Evolutionary conservation across 1,140 invertebrate species (phyloP).

Genomic region (Drepana arcuata): DNA sequence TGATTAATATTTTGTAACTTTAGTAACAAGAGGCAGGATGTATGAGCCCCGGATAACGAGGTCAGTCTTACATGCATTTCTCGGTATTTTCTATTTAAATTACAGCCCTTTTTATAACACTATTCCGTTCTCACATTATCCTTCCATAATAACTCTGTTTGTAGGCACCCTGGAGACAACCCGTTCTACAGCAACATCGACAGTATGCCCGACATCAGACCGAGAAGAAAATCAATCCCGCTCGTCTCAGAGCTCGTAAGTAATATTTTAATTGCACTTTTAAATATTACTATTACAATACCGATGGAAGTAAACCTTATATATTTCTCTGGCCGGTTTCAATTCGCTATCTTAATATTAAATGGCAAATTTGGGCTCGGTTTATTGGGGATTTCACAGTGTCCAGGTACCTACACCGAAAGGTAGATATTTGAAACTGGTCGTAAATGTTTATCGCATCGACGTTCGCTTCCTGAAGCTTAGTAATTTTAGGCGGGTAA

Average conservation of each 20-base stretch:
- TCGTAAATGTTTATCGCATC: conserved; percentile 61
- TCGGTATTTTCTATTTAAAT: no score
- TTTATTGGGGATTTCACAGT: background rate
- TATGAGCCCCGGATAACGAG: no score
- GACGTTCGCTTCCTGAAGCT: conserved; percentile 64
- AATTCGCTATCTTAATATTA: conserved; percentile 39
- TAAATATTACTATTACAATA: conserved; percentile 22
- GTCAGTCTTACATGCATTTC: no score
- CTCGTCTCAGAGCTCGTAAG: conserved; percentile 99
- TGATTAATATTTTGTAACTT: no score
- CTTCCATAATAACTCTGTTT: conserved; percentile 13
- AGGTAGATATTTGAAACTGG: conserved; percentile 62
- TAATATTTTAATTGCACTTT: conserved; percentile 39
- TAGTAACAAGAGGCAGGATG: no score
- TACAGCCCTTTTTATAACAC: no score
- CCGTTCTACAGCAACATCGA: conserved; percentile 99
- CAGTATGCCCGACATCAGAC: conserved; percentile 99
- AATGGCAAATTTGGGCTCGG: conserved; percentile 1
- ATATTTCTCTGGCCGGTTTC: conserved; percentile 52
- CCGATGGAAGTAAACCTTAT: conserved; percentile 43
- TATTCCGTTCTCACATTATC: no score
- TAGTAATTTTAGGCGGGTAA: conserved; percentile 69
- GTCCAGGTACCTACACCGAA: no score
- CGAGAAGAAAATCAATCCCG: conserved; percentile 95
- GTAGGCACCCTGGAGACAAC: conserved; percentile 92